Percentiles rank a stretch among this genome's conserved stretches.
Conservation (phyloP, 2,888 invertebrate species). For the Sylvicola cinctus region DNA sequence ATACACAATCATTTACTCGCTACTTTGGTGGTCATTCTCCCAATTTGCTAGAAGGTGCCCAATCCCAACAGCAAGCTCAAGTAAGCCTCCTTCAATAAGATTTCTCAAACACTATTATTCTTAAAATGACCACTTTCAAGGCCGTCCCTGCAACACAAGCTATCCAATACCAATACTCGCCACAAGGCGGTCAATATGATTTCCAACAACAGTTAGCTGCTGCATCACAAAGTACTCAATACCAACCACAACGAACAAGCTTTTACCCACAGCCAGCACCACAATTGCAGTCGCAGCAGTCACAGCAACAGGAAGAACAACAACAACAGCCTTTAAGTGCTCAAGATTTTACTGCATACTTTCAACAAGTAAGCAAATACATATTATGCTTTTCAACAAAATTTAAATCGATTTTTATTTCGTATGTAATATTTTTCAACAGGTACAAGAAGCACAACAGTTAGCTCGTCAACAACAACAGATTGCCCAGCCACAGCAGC, state of each 20-base stretch:
- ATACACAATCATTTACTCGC: conserved; percentile 22
- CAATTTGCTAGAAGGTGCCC: too few relatives aligned
- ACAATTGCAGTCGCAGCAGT: conserved; percentile 7
- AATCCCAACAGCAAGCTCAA: too few relatives aligned
- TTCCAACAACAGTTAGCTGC: too few relatives aligned
- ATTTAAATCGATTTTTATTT: background rate
- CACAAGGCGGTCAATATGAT: too few relatives aligned
- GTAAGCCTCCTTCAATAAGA: too few relatives aligned
- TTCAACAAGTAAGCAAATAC: conserved; percentile 2
- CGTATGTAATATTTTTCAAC: background rate
- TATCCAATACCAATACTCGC: too few relatives aligned
- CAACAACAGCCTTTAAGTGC: conserved; percentile 3
- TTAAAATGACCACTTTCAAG: too few relatives aligned
- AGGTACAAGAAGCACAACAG: background rate
- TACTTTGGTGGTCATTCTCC: conserved; percentile 17
- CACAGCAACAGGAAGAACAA: conserved; percentile 1
- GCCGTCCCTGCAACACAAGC: too few relatives aligned
- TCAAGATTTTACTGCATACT: conserved; percentile 4
- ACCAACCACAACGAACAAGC: background rate
- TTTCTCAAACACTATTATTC: too few relatives aligned
- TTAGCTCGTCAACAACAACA: conserved; percentile 8
- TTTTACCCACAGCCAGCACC: too few relatives aligned
- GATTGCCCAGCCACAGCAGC: conserved; percentile 1
- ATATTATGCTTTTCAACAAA: background rate
- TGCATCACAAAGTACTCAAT: background rate